Evolutionary conservation across 2,113 vertebrate genomes (phyloP).

Genomic region (Numenius arquata): DNA sequence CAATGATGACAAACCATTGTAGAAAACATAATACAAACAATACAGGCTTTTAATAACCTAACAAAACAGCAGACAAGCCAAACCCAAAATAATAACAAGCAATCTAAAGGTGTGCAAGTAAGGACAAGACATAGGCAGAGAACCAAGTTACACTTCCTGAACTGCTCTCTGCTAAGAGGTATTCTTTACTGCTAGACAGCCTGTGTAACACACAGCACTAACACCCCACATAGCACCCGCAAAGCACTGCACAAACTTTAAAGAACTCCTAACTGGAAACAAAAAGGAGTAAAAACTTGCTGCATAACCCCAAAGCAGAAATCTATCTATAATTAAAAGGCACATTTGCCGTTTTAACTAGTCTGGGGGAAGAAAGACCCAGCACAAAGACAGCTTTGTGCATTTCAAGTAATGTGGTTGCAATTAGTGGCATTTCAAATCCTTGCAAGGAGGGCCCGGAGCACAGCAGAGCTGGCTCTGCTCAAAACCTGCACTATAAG

Average conservation of each 20-base stretch:
- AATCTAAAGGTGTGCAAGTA: neutral
- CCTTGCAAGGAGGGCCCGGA: neutral
- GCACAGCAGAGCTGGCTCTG: neutral
- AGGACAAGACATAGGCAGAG: neutral
- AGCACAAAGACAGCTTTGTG: conserved; percentile 60
- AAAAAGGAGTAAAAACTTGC: neutral
- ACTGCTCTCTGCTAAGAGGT: neutral
- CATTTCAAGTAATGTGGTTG: conserved; percentile 6
- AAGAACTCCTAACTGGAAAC: neutral
- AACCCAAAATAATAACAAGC: neutral
- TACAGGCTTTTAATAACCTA: neutral
- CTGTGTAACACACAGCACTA: neutral
- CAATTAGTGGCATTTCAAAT: conserved; percentile 43
- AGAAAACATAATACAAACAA: conserved; percentile 17
- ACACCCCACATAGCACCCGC: neutral
- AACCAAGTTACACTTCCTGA: neutral
- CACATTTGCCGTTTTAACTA: conserved; percentile 36
- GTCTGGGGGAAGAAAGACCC: neutral
- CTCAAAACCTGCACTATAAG: neutral
- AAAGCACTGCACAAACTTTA: neutral
- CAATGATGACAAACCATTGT: conserved; percentile 4
- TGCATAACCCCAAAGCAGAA: neutral
- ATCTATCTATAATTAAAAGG: conserved; percentile 20
- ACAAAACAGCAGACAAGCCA: neutral
- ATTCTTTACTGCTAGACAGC: neutral